Conservation (phyloP, 1,140 invertebrate genomes). For the Diorhabda elongata region DNA sequence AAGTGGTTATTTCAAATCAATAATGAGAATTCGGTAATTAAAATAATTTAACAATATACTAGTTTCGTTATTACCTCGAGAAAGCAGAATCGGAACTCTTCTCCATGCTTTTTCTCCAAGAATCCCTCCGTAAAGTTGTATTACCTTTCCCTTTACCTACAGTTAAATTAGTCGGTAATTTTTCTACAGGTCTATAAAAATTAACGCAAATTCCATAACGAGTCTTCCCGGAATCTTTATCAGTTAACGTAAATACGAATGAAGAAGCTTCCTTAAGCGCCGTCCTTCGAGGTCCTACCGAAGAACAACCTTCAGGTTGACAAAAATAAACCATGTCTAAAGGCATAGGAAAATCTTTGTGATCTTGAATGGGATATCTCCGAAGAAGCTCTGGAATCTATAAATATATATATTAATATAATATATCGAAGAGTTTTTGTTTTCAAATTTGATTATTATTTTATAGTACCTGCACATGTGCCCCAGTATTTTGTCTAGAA, state of each 20-base stretch:
- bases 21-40: neutral
- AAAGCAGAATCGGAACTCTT: conserved; percentile 88
- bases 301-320: conserved; percentile 97
- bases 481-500: conserved; percentile 59
- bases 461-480: conserved; percentile 63
- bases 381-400: conserved; percentile 86
- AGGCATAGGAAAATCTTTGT: conserved; percentile 94
- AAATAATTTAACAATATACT: neutral
- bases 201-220: conserved; percentile 96
- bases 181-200: conserved; percentile 90
- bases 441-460: neutral
- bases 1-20: conserved; percentile 3
- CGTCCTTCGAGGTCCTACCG: conserved; percentile 79
- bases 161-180: conserved; percentile 39
- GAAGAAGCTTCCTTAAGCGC: conserved; percentile 86
- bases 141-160: conserved; percentile 41
- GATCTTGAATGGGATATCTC: conserved; percentile 95
- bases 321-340: conserved; percentile 99
- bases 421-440: neutral
- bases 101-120: conserved; percentile 85
- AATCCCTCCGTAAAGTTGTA: conserved; percentile 70
- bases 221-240: conserved; percentile 90
- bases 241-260: conserved; percentile 97
- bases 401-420: conserved; percentile 10
- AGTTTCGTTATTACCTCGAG: conserved; percentile 67